phyloP scores from a whole-genome alignment of 2,888 invertebrate species.

The Melanostoma scalare region DNA sequence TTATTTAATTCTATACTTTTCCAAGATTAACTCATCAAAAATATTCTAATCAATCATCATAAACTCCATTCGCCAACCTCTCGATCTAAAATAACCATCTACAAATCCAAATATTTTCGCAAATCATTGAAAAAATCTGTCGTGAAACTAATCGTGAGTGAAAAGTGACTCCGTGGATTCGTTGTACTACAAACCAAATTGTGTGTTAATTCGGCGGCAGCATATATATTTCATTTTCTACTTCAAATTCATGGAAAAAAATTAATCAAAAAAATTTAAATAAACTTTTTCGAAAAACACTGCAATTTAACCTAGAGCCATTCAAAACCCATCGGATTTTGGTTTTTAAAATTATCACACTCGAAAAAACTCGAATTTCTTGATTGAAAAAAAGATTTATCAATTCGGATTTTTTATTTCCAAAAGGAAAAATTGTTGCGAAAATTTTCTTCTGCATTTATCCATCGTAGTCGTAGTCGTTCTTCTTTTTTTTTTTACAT shows the following conservation, averaged over 20 bases:
- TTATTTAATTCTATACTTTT: slow-evolving; percentile 17
- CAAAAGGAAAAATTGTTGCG: slow-evolving; percentile 71
- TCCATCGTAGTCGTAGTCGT: slow-evolving; percentile 37
- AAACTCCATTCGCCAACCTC: background rate
- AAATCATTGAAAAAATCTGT: slow-evolving; percentile 52
- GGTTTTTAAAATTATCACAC: slow-evolving; percentile 24
- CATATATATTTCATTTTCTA: slow-evolving; percentile 51
- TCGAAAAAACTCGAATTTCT: slow-evolving; percentile 64
- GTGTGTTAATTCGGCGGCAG: slow-evolving; percentile 61
- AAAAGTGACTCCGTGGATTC: slow-evolving; percentile 69
- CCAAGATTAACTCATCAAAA: slow-evolving; percentile 9
- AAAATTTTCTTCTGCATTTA: slow-evolving; percentile 68
- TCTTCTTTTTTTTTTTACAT: slow-evolving; percentile 58
- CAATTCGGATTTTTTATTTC: slow-evolving; percentile 59
- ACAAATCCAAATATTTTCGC: slow-evolving; percentile 2
- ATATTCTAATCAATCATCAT: slow-evolving; percentile 17
- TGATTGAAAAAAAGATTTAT: slow-evolving; percentile 63
- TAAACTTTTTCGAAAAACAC: slow-evolving; percentile 39
- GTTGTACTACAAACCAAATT: slow-evolving; percentile 45
- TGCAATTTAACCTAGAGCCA: slow-evolving; percentile 1
- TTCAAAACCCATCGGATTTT: slow-evolving; percentile 16
- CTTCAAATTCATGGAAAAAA: slow-evolving; percentile 51
- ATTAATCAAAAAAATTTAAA: slow-evolving; percentile 35
- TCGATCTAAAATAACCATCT: background rate
- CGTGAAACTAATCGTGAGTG: slow-evolving; percentile 55